These are phyloP conservation scores for Callaeas wilsoni DNA, from an alignment of 2,113 vertebrate genomes.

Conservation along the genomic window DNA sequence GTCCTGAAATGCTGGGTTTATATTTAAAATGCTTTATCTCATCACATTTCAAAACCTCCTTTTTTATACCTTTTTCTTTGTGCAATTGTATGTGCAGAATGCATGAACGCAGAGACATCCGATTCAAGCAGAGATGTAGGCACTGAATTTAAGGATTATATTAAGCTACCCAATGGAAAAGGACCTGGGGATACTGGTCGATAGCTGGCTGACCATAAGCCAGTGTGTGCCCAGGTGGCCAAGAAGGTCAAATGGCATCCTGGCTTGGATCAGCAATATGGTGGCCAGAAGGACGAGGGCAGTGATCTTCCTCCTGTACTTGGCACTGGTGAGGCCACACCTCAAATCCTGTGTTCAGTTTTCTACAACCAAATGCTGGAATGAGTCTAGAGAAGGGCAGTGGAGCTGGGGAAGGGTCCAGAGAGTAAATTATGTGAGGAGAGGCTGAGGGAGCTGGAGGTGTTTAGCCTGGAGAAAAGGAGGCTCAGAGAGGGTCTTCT, in stretches of 20 bases:
- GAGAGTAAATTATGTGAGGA: not conserved
- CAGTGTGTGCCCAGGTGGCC: not conserved
- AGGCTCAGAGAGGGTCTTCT: too few species aligned
- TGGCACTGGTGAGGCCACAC: not conserved
- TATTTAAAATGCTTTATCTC: not conserved
- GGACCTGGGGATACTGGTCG: not conserved
- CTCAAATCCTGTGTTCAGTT: not conserved
- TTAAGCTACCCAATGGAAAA: not conserved
- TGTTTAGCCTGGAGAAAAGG: not conserved
- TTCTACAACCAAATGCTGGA: not conserved
- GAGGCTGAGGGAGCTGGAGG: not conserved
- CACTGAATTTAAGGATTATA: not conserved
- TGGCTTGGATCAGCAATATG: not conserved
- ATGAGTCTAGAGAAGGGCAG: not conserved
- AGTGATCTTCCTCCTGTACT: not conserved
- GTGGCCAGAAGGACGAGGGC: not conserved
- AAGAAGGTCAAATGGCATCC: not conserved
- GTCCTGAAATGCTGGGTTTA: not conserved
- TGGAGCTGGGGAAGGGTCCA: not conserved
- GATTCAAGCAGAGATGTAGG: not conserved
- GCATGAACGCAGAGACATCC: not conserved
- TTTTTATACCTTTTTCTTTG: not conserved
- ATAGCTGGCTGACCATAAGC: not conserved
- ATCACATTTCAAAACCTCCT: not conserved
- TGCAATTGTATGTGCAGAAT: not conserved